Conservation (phyloP, 2,888 invertebrate genomes). For the Diarsia brunnea region DNA sequence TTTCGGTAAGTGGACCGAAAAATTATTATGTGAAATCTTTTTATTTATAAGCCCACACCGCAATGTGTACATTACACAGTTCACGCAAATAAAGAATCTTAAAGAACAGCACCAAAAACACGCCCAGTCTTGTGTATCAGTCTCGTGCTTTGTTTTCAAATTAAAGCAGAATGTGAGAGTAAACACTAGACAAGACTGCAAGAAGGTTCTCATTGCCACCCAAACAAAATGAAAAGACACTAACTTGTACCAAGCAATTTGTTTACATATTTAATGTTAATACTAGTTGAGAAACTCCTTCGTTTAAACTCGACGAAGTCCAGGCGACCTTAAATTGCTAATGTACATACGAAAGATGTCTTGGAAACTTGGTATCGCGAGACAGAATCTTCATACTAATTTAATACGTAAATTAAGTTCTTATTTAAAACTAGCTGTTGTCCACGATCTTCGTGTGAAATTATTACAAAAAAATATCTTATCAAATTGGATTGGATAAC, state of each 20-base stretch:
- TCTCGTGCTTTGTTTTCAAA: background rate
- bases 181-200: background rate
- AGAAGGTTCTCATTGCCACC: background rate
- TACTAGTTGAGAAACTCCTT: constrained; percentile 45
- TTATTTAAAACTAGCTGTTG: constrained; percentile 24
- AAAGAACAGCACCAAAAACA: background rate
- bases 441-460: too few relatives aligned
- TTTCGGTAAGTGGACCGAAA: too few relatives aligned
- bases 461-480: too few relatives aligned
- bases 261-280: constrained; percentile 55
- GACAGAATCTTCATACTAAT: constrained; percentile 63
- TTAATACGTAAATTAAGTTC: constrained; percentile 51
- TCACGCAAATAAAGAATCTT: background rate
- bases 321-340: constrained; percentile 56
- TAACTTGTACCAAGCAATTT: constrained; percentile 50
- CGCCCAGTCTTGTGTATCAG: background rate
- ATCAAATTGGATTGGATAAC: too few relatives aligned
- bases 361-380: constrained; percentile 53
- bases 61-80: too few relatives aligned
- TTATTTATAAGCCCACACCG: too few relatives aligned
- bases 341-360: constrained; percentile 57
- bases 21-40: too few relatives aligned
- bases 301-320: constrained; percentile 40
- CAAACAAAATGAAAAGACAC: constrained; percentile 48
- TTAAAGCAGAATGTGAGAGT: background rate